These are phyloP conservation scores for Mobula birostris DNA, from an alignment of 2,113 vertebrate genomes.

Conservation along the genomic window DNA sequence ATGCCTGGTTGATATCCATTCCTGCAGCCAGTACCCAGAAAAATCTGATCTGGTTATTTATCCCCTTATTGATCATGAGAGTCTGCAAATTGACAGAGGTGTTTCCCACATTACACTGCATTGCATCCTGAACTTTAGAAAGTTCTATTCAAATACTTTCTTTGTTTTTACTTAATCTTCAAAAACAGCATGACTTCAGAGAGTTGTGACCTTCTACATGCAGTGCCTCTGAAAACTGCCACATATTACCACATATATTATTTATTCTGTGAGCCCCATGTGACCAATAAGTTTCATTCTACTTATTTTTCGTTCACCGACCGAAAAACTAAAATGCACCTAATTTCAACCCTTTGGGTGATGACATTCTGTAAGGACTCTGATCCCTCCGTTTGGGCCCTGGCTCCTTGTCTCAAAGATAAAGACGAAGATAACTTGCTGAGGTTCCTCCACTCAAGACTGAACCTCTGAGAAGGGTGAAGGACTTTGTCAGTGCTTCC, in stretches of 20 bases:
- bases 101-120: neutral
- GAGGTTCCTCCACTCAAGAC: neutral
- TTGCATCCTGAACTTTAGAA: neutral
- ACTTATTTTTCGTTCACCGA: too few relatives aligned
- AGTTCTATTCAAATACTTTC: neutral
- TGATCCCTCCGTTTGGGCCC: neutral
- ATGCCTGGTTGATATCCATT: neutral
- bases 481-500: too few relatives aligned
- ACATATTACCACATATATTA: too few relatives aligned
- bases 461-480: neutral
- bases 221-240: too few relatives aligned
- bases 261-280: too few relatives aligned
- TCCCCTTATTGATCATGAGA: neutral
- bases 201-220: too few relatives aligned
- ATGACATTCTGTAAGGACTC: neutral
- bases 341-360: neutral
- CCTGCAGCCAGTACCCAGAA: neutral
- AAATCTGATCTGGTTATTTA: neutral
- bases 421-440: neutral
- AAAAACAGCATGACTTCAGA: too few relatives aligned
- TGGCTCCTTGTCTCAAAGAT: neutral
- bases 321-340: too few relatives aligned
- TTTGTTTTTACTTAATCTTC: neutral
- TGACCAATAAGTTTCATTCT: too few relatives aligned
- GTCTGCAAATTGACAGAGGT: neutral